Base-by-base conservation (phyloP, 2,113 vertebrate species). In the Cichladusa arquata region DNA sequence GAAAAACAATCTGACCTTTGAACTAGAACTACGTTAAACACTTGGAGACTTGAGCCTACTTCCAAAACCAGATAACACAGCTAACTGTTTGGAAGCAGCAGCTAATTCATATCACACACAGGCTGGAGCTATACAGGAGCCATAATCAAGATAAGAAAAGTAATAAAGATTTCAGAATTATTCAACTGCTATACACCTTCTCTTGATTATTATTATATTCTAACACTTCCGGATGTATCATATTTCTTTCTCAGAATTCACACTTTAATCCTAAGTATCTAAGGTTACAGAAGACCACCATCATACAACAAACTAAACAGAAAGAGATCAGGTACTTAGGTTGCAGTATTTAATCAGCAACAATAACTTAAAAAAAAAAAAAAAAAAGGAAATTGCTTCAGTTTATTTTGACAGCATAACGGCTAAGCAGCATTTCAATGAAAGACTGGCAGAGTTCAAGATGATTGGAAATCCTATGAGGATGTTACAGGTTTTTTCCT, bases 111-210 rank as follows among this genome's bases (percentile, higher is more conserved):
- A 86, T 60, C 56, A 66, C 24, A 67, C 11, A 53, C 25, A 54
- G 48, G 69, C 56, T 95, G 73, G 40, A 96, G 71, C 64, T 83
- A 86, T 53, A 82, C 34, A 40, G 23, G 44, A 86, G 47, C 29
- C 81, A 81, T 80, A 88, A 94, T 54, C 31, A 90, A 95, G 90
- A 93, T 86, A 88, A 96, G 81, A 62, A 93, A 76, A 9, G 25
- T 67, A 83, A 94, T 95, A 97, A 93, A 86, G 79, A 90, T 76
- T 94, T 90, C 80, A 65, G 71, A 95, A 90, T 94, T 92, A 93
- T 95, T 90, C 50, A 66, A 94, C 86, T 86, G 88, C 57, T 88
- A 58, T 24, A 78, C 48, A 92, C 79, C 67, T 90, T 58, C 64
- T 86, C 77, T 71, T 45, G 58, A 76, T 95, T 82, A 86, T 31